A percentile compares a stretch with the other conserved stretches of the same genome.
phyloP scores from a whole-genome alignment of 64 coral and sea anemone species.

The Stichodactyla helianthus region DNA sequence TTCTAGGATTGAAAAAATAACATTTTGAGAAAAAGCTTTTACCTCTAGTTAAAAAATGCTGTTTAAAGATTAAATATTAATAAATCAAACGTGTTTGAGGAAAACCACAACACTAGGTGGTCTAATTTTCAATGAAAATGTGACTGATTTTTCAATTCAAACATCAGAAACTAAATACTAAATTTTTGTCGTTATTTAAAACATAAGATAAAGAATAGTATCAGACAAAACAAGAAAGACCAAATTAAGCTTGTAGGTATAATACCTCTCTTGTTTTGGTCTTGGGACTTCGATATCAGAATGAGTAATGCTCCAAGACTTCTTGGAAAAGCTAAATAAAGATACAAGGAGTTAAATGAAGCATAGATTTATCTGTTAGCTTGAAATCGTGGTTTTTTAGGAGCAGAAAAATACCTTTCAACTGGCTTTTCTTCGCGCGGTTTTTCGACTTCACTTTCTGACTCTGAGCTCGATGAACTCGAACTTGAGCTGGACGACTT shows the following conservation, averaged over 20 bases:
- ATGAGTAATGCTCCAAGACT: constrained; percentile 80
- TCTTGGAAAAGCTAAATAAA: constrained; percentile 31
- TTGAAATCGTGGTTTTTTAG: not conserved
- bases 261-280: constrained; percentile 49
- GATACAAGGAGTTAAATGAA: not conserved
- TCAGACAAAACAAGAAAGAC: not conserved
- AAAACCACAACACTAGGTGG: too few relatives aligned
- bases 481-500: constrained; percentile 69
- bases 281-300: constrained; percentile 60
- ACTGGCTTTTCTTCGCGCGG: not conserved
- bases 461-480: constrained; percentile 39
- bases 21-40: too few relatives aligned
- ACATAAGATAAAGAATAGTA: not conserved
- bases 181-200: not conserved
- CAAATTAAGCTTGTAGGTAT: not conserved
- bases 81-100: too few relatives aligned
- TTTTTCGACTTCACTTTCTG: constrained; percentile 23
- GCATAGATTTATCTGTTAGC: not conserved
- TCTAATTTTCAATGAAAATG: too few relatives aligned
- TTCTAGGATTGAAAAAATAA: not conserved
- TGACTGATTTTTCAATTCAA: too few relatives aligned
- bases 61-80: too few relatives aligned
- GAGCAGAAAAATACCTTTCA: constrained; percentile 12
- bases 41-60: too few relatives aligned
- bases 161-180: too few relatives aligned